Evolutionary conservation across 2,797 vertebrate species (phyloP).

Genomic region (Sciurus carolinensis): DNA sequence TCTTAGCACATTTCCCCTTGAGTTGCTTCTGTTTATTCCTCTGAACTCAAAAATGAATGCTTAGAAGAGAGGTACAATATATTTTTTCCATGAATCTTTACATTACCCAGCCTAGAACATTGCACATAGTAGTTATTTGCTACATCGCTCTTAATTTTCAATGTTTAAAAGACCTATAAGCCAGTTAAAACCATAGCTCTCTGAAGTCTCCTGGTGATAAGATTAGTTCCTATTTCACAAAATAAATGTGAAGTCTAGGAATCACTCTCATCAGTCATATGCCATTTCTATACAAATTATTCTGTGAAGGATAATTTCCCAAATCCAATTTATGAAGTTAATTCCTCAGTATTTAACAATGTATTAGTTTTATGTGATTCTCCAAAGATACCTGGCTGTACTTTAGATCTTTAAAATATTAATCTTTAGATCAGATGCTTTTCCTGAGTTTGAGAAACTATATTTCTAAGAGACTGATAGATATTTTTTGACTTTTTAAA

Average conservation of each 20-base stretch:
- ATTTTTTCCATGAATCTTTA: neutral
- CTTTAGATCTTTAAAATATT: neutral
- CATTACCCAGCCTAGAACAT: no score
- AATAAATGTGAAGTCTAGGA: neutral
- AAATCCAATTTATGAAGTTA: neutral
- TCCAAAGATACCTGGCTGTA: no score
- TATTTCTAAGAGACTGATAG: neutral
- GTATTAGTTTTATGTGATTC: neutral
- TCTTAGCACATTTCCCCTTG: neutral
- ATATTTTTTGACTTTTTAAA: neutral
- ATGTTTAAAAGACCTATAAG: neutral
- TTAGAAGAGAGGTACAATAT: neutral
- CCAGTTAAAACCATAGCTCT: neutral
- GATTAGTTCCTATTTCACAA: neutral
- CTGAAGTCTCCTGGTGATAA: neutral
- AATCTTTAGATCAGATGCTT: neutral
- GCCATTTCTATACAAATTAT: neutral
- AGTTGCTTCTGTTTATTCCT: neutral
- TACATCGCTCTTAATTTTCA: neutral
- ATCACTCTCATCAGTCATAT: neutral
- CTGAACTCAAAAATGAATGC: neutral
- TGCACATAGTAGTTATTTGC: neutral
- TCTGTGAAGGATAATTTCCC: neutral
- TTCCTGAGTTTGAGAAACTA: neutral
- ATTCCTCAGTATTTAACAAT: neutral